These are phyloP conservation scores for Helicoverpa zea DNA, from an alignment of 1,140 invertebrate species.

Conservation along the genomic window DNA sequence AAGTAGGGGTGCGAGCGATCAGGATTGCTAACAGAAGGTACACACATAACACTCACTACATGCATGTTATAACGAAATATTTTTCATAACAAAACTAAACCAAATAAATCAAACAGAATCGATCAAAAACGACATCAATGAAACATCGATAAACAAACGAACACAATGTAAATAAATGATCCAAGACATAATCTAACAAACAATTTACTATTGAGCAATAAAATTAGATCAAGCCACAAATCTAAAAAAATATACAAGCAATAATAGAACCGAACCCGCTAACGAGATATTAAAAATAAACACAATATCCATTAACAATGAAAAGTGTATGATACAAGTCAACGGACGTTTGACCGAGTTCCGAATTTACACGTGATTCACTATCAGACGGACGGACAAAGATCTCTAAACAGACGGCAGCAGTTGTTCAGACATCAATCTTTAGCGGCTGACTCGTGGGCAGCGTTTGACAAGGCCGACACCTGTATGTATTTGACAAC, in stretches of 20 bases:
- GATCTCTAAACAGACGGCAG: constrained; percentile 42
- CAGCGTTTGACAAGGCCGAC: constrained; percentile 64
- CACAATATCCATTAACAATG: constrained; percentile 48
- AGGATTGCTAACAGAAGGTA: constrained; percentile 50
- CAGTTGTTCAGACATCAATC: constrained; percentile 69
- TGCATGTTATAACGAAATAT: neutral
- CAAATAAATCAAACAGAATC: constrained; percentile 25
- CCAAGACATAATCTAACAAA: constrained; percentile 37
- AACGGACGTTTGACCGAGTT: constrained; percentile 65
- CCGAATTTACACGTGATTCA: constrained; percentile 57
- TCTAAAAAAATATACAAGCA: constrained; percentile 31
- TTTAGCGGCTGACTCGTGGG: constrained; percentile 57
- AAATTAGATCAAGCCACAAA: constrained; percentile 20
- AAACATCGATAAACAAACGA: constrained; percentile 19
- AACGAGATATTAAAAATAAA: constrained; percentile 57
- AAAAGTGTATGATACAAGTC: constrained; percentile 49
- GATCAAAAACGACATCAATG: constrained; percentile 23
- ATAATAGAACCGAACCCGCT: constrained; percentile 25
- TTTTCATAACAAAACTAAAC: constrained; percentile 8
- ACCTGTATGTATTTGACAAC: constrained; percentile 64
- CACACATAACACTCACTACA: neutral
- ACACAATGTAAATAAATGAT: constrained; percentile 22
- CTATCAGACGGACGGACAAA: constrained; percentile 61
- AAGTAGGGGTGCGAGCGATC: constrained; percentile 14
- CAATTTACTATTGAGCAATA: constrained; percentile 43